These are phyloP conservation scores for Lagopus muta DNA, from an alignment of 2,113 vertebrate species.

Conservation along the genomic window DNA sequence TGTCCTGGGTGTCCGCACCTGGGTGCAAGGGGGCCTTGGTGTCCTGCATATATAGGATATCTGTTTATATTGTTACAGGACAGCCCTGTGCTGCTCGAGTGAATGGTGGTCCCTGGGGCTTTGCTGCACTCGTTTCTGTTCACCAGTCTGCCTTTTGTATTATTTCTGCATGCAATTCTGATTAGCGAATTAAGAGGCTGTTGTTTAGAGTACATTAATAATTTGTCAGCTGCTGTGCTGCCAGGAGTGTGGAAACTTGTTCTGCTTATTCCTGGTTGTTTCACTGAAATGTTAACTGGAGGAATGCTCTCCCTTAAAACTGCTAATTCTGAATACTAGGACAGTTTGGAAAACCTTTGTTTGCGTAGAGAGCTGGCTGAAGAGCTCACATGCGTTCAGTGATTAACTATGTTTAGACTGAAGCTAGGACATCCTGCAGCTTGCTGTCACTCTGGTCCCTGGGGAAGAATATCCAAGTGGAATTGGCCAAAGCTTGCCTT, in stretches of 20 bases:
- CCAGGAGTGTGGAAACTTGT: background rate
- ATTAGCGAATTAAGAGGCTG: slow-evolving; percentile 1
- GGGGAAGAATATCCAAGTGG: background rate
- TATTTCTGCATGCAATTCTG: background rate
- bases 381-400: background rate
- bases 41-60: too few species aligned
- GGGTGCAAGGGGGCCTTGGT: too few species aligned
- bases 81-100: too few species aligned
- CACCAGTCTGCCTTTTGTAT: background rate
- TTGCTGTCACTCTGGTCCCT: background rate
- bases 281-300: background rate
- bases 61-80: too few species aligned
- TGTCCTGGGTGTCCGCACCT: too few species aligned
- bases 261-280: background rate
- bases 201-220: slow-evolving; percentile 40
- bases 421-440: background rate
- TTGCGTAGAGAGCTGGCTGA: background rate
- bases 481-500: background rate
- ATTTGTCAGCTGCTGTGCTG: background rate
- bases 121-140: background rate
- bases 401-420: background rate
- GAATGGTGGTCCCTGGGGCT: too few species aligned
- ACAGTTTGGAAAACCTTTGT: background rate
- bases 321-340: background rate
- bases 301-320: too few species aligned